Evolutionary conservation across 2,888 invertebrate genomes (phyloP).

Genomic region (Frankliniella fusca): DNA sequence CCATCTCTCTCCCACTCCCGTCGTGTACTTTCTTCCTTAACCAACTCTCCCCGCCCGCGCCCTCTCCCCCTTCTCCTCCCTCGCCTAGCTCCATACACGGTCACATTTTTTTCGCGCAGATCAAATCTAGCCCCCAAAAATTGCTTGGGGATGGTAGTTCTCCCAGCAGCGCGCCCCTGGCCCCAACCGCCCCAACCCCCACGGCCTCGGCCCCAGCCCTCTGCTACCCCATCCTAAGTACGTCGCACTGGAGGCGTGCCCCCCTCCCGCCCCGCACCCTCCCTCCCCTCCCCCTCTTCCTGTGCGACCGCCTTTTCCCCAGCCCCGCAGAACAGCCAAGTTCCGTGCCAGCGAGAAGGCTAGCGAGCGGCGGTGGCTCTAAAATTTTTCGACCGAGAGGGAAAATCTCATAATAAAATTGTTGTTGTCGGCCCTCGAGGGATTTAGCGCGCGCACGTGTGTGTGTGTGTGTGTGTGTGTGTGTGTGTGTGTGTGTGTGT

Average conservation of each 20-base stretch:
- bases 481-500: too few species aligned
- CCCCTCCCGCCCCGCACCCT: not conserved
- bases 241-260: not conserved
- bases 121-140: slow-evolving; percentile 20
- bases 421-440: too few species aligned
- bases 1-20: not conserved
- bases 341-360: too few species aligned
- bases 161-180: not conserved
- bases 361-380: too few species aligned
- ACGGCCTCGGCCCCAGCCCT: not conserved
- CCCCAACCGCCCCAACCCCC: too few species aligned
- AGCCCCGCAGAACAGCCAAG: too few species aligned
- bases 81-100: slow-evolving; percentile 12
- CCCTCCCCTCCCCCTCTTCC: too few species aligned
- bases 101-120: slow-evolving; percentile 22
- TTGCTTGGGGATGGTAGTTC: slow-evolving; percentile 26
- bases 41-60: not conserved
- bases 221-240: not conserved
- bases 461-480: too few species aligned
- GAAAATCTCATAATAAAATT: too few species aligned
- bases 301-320: too few species aligned
- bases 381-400: too few species aligned
- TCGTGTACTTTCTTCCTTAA: not conserved
- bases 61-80: not conserved
- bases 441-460: too few species aligned